Evolutionary conservation across 2,113 vertebrate genomes (phyloP).

Genomic region (Emydura subglobosa): DNA sequence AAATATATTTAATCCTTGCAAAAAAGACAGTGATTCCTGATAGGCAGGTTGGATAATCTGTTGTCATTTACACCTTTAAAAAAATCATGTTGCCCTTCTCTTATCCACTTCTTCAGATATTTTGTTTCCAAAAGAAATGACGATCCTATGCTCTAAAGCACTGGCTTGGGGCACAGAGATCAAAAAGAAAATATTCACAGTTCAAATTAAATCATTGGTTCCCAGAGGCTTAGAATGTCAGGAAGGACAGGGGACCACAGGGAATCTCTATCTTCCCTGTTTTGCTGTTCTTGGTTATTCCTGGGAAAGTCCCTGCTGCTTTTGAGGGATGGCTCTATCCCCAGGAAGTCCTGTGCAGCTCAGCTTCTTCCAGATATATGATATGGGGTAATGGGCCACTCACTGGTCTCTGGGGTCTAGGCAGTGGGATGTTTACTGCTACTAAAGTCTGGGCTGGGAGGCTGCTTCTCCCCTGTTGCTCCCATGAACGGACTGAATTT

Average conservation of each 20-base stretch:
- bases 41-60: neutral
- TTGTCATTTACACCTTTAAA: neutral
- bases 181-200: neutral
- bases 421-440: neutral
- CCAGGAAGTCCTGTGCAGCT: neutral
- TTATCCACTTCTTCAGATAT: neutral
- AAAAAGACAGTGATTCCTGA: neutral
- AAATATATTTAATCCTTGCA: neutral
- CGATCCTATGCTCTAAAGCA: neutral
- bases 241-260: neutral
- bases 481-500: neutral
- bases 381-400: neutral
- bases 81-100: neutral
- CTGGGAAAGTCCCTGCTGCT: neutral
- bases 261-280: neutral
- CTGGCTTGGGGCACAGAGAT: neutral
- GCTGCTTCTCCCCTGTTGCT: neutral
- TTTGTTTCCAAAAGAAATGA: neutral
- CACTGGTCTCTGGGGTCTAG: neutral
- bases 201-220: neutral
- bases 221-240: neutral
- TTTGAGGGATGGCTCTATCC: neutral
- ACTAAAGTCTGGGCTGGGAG: neutral
- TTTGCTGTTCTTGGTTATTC: neutral
- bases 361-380: neutral